These are phyloP conservation scores for Seriola rivoliana DNA, from an alignment of 2,113 vertebrate species.

Conservation along the genomic window DNA sequence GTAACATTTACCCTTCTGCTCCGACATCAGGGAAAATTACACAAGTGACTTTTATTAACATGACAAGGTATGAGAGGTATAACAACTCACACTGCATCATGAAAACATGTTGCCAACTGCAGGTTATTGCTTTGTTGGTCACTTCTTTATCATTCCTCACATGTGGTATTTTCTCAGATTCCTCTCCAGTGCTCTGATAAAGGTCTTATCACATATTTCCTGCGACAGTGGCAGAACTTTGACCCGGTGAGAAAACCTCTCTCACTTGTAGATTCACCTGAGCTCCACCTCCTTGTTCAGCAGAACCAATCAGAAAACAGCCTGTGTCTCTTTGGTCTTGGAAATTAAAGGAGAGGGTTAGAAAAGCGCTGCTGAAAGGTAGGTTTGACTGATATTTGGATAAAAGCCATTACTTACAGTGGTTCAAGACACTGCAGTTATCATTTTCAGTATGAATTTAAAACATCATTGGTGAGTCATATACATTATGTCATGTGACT, in stretches of 20 bases:
- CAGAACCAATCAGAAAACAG: conserved; percentile 45
- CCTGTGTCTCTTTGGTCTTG: conserved; percentile 23
- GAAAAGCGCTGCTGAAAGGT: conserved; percentile 54
- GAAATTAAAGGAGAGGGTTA: conserved; percentile 27
- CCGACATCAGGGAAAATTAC: no score
- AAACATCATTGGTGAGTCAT: not conserved
- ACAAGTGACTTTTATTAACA: not conserved
- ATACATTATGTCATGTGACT: not conserved
- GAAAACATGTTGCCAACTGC: not conserved
- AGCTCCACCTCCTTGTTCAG: conserved; percentile 22
- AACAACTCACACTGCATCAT: not conserved
- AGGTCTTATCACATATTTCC: conserved; percentile 60
- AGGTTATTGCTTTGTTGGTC: not conserved
- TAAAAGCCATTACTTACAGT: not conserved
- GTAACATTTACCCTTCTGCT: conserved; percentile 15
- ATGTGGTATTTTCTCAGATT: conserved; percentile 72
- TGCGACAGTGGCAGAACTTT: conserved; percentile 75
- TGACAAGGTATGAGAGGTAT: not conserved
- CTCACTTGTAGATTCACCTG: conserved; percentile 19
- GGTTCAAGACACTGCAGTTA: not conserved
- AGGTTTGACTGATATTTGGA: conserved; percentile 21
- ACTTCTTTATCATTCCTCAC: not conserved
- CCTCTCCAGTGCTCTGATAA: conserved; percentile 66
- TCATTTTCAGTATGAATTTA: not conserved
- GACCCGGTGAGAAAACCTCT: conserved; percentile 56